These are phyloP conservation scores for Labeo calbasu DNA, from an alignment of 2,797 vertebrate species.

Conservation along the genomic window DNA sequence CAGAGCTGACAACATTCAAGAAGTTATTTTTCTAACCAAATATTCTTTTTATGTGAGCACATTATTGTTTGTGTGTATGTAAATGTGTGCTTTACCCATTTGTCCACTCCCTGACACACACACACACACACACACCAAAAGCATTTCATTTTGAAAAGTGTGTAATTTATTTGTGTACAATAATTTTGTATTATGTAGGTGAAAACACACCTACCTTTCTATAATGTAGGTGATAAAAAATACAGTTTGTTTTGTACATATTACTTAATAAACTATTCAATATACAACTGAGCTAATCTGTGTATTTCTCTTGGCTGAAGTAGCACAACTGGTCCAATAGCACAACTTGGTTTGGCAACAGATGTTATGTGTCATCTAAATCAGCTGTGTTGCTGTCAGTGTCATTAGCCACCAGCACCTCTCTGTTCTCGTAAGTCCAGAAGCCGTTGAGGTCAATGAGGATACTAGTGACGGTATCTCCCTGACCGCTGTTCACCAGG, in stretches of 20 bases:
- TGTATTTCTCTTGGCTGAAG: neutral
- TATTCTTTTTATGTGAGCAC: constrained; percentile 3
- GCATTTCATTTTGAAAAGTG: constrained; percentile 36
- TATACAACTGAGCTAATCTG: neutral
- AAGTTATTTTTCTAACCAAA: constrained; percentile 39
- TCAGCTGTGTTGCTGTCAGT: constrained; percentile 79
- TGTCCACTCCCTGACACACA: neutral
- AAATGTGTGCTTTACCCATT: neutral
- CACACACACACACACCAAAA: neutral
- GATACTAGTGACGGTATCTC: constrained; percentile 96
- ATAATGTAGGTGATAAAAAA: constrained; percentile 33
- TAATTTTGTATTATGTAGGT: constrained; percentile 31
- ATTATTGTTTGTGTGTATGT: neutral
- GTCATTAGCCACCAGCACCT: constrained; percentile 93
- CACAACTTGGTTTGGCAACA: neutral
- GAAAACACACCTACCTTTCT: constrained; percentile 28
- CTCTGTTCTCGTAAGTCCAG: constrained; percentile 98
- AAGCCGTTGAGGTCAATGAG: constrained; percentile 98
- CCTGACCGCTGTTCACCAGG: constrained; percentile 95
- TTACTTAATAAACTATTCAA: constrained; percentile 46
- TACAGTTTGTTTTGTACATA: constrained; percentile 39
- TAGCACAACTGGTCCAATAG: neutral
- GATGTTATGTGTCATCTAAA: constrained; percentile 85
- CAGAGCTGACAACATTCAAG: neutral
- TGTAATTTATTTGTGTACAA: constrained; percentile 44